Evolutionary conservation across 2,113 vertebrate genomes (phyloP), one percentile per base, ranked within the genome.

Genomic region (Calyptomena viridis): DNA sequence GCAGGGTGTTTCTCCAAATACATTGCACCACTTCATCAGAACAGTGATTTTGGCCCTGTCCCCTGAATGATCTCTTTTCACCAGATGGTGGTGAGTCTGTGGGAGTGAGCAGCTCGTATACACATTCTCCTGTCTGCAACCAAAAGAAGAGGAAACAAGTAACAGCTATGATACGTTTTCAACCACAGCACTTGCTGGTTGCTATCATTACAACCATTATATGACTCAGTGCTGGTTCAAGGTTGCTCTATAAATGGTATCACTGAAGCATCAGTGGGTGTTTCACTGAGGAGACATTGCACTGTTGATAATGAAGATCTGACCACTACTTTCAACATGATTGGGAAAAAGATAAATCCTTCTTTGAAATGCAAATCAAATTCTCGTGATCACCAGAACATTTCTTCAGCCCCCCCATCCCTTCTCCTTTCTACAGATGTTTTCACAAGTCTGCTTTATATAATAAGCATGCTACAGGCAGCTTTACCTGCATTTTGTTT

Each of bases 401-500:
- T 58, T 74, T 67, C 27, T 88, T 28, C 62, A 64, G 14, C 14
- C 9, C 11, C 12, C 12, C 22, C 18, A 28, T 16, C 12, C 4
- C 17, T 84, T 52, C 73, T 64, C 25, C 13, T 55, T 76, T 63
- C 21, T 31, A 37, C 78, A 63, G 42, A 76, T 13, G 3, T 75
- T 63, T 46, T 47, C 28, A 13, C 12, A 12, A 23, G 11, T 22
- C 8, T 15, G 33, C 59, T 91, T 52, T 56, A 73, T 10, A 40
- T 40, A n/a, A 63, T 16, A 59, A 71, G 35, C 16, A 39, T 84
- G 71, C 95, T 84, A 28, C 22, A 74, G 53, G 58, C 25, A 95
- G 25, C 14, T 91, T 83, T 91, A 93, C 93, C 92, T 93, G 93
- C 60, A 71, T 60, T 74, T 84, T 64, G 37, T 49, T 83, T 62